Base-by-base conservation (phyloP, 2,797 vertebrate genomes). In the Podarcis lilfordi region DNA sequence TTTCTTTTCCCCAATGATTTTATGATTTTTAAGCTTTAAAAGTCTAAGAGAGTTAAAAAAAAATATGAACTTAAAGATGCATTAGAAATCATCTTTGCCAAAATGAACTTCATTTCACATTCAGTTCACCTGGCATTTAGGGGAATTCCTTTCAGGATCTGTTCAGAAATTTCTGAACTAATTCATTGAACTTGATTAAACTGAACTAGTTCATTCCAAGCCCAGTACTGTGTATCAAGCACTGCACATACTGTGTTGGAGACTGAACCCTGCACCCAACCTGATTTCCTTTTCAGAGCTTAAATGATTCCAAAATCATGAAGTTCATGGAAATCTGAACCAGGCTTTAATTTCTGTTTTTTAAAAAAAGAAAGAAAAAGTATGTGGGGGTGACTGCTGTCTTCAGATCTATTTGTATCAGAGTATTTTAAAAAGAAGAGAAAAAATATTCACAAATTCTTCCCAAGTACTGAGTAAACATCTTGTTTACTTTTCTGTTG, bases 261-360 rank as follows among this genome's bases (percentile, higher is more conserved):
- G 2, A 76, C 88, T 92, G 29, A 32, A n/a, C 5, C 5, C 82
- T 35, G 21, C 61, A 64, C 21, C 77, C 77, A 35, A 92, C 79
- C n/a, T 89, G 27, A 83, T 80, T 32, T 9, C 5, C 93, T 50
- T 89, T 55, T 15, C 50, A 15, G 3, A 55, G 50, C 50, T 55
- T 55, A 55, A 55, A 55, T 72, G 75, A 88, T 61, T 77, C 4
- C 50, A 92, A 93, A 55, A 72, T 29, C 75, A 81, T 93, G 83
- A 95, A 88, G 43, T 86, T 89, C 91, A 84, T 80, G 81, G 92
- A 94, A 95, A 94, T 55, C 94, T 95, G 95, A 94, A 93, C 61
- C 89, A 7, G 21, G 79, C 89, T 91, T 95, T 93, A 90, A 96
- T 88, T 94, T 87, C n/a, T 92, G 94, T 93, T 94, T 87, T 92